A percentile compares a stretch with the other conserved stretches of the same genome.
Evolutionary conservation across 2,113 vertebrate species (phyloP).

Genomic region (Oreochromis aureus): DNA sequence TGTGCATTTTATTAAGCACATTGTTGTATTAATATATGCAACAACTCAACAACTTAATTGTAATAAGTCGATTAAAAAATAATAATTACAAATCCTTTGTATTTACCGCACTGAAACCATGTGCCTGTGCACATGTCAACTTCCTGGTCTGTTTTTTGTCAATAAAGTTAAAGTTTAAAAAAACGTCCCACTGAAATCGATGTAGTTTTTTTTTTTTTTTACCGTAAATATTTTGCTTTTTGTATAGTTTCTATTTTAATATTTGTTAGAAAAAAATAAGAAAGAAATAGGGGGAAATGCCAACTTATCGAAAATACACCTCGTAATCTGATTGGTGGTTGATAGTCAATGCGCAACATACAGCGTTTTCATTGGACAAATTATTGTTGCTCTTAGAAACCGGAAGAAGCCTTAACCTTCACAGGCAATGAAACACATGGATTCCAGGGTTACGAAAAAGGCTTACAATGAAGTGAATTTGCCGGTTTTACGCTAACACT

Average conservation of each 20-base stretch:
- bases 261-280: background rate
- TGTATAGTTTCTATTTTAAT: accelerated
- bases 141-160: background rate
- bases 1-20: background rate
- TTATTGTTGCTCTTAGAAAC: accelerated
- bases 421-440: background rate
- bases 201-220: background rate
- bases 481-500: background rate
- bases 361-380: conserved; percentile 26
- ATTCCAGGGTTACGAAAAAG: background rate
- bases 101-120: background rate
- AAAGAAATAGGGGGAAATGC: background rate
- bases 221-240: background rate
- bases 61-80: background rate
- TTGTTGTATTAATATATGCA: background rate
- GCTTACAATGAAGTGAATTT: background rate
- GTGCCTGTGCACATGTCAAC: background rate
- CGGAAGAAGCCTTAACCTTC: conserved; percentile 52
- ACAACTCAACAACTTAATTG: background rate
- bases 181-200: background rate
- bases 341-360: accelerated
- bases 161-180: background rate
- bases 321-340: conserved; percentile 10
- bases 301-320: background rate
- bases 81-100: background rate